Evolutionary conservation across 2,113 vertebrate genomes (phyloP).

Genomic region (Martes martes): DNA sequence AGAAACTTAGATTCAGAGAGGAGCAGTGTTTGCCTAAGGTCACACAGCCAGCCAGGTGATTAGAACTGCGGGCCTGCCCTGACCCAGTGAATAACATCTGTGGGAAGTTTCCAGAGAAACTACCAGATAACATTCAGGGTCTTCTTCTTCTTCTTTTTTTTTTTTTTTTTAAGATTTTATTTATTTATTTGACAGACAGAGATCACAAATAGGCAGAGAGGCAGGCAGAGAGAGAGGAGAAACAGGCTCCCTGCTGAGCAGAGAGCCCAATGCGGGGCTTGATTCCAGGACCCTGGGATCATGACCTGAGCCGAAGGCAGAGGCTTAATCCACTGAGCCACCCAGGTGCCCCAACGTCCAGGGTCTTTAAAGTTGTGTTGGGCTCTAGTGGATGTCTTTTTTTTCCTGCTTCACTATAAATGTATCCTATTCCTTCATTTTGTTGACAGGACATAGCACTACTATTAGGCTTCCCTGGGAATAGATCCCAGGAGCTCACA

Average conservation of each 20-base stretch:
- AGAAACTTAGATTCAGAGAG: neutral
- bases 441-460: neutral
- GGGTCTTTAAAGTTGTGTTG: neutral
- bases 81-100: neutral
- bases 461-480: neutral
- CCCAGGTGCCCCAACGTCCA: too few species aligned
- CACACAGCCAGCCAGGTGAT: neutral
- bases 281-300: too few species aligned
- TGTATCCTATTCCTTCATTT: neutral
- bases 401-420: neutral
- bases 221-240: too few species aligned
- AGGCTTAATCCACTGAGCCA: too few species aligned
- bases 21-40: rapidly evolving
- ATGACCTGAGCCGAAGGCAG: too few species aligned
- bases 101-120: neutral
- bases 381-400: neutral
- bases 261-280: too few species aligned
- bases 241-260: too few species aligned
- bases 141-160: neutral
- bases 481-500: neutral
- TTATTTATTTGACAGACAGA: too few species aligned
- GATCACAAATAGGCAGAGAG: too few species aligned
- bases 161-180: too few species aligned
- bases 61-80: neutral
- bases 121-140: neutral